These are phyloP conservation scores for Prietella phreatophila DNA, from an alignment of 2,113 vertebrate species.

Conservation along the genomic window DNA sequence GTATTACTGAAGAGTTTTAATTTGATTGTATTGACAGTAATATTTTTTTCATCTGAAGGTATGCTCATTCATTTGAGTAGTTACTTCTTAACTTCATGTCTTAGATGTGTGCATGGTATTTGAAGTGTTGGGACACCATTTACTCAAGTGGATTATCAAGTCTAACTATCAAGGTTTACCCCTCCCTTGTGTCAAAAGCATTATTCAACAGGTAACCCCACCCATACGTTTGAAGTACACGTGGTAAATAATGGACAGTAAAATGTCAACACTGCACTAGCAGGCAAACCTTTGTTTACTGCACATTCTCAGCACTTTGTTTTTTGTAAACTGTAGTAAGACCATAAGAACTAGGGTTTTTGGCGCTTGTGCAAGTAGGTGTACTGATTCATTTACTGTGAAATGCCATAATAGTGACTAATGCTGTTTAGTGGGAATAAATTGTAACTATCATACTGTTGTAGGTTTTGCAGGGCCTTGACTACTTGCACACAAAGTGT, in stretches of 20 bases:
- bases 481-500: constrained; percentile 95
- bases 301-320: neutral
- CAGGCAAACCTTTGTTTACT: neutral
- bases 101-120: constrained; percentile 98
- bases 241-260: neutral
- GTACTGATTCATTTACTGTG: neutral
- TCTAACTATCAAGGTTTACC: constrained; percentile 98
- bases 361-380: neutral
- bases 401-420: neutral
- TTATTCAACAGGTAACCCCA: constrained; percentile 84
- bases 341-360: neutral
- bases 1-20: neutral
- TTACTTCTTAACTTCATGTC: constrained; percentile 71
- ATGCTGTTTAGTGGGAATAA: neutral
- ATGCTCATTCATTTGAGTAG: neutral
- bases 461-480: constrained; percentile 93
- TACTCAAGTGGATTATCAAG: constrained; percentile 99
- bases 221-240: neutral
- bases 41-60: neutral
- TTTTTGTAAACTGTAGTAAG: neutral
- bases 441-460: neutral
- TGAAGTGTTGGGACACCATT: constrained; percentile 95
- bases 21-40: neutral
- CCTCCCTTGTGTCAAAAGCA: constrained; percentile 91
- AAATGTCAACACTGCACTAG: neutral